Evolutionary conservation across 2,113 vertebrate species (phyloP), one percentile per base, ranked within the genome.

Genomic region (Eleginops maclovinus): DNA sequence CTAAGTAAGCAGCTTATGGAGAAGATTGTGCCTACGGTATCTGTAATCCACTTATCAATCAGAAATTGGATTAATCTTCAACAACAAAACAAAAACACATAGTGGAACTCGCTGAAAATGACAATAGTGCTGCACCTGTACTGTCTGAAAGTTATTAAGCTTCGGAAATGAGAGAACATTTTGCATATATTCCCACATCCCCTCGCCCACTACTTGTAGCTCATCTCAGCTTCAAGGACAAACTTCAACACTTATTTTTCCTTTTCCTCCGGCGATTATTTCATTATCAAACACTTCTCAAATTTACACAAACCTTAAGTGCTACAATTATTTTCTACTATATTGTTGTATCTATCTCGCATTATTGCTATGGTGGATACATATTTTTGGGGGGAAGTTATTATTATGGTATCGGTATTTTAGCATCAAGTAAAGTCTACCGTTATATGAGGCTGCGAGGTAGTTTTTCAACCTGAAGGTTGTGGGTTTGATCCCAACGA

Each of bases 41-140:
- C 66, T 78, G 58, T 83, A 91, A 90, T 91, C 88, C 86, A 87
- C 74, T 92, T 89, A 89, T 72, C 79, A 89, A 92, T 90, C 86
- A 87, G 60, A 83, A 86, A 86, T 81, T 86, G 73, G 65, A 89
- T 89, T 86, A 76, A 87, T 88, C 60, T 80, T 51, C 67, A 72
- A 40, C 72, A 75, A 55, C 50, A 78, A 79, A 76, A 72, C 70
- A 81, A 85, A 84, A 86, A 81, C 40, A 65, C 58, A 84, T n/a
- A 54, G 54, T 26, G 56, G 26, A 40, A 36, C 62, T 28, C 10
- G 68, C 26, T 61, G 56, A 53, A 68, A 77, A 82, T 31, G 69
- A 85, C 68, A 82, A 70, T 44, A 55, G 63, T 31, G 60, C 53
- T 63, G 43, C 56, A 66, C 31, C 8, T 72, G 62, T 60, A 49